phyloP scores from a whole-genome alignment of 2,113 vertebrate genomes.

The Spea bombifrons region DNA sequence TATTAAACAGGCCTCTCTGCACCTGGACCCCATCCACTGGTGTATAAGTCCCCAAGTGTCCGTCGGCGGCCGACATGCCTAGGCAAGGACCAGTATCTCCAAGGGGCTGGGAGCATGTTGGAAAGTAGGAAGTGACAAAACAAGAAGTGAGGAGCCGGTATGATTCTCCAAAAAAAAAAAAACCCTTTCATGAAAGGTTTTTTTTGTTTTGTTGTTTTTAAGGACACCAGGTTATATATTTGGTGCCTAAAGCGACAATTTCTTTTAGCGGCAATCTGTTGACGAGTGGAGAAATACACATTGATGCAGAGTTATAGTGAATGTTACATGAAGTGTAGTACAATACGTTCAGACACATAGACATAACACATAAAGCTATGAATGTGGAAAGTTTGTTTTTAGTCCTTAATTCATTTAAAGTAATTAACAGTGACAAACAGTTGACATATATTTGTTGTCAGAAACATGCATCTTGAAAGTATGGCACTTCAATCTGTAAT shows the following conservation, averaged over 20 bases:
- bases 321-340: neutral
- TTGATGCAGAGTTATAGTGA: neutral
- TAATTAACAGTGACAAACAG: neutral
- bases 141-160: slow-evolving; percentile 63
- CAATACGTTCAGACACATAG: neutral
- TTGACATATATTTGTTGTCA: neutral
- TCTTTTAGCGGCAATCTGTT: too few species aligned
- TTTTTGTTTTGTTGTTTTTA: neutral
- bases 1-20: slow-evolving; percentile 67
- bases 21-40: slow-evolving; percentile 93
- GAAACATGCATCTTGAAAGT: neutral
- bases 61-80: slow-evolving; percentile 85
- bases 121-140: slow-evolving; percentile 73
- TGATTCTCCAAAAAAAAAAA: slow-evolving; percentile 7
- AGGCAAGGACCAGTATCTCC: slow-evolving; percentile 95
- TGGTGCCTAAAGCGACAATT: too few species aligned
- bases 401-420: neutral
- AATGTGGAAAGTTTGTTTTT: neutral
- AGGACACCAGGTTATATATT: slow-evolving; percentile 1
- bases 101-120: slow-evolving; percentile 80
- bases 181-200: neutral
- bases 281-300: neutral
- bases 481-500: too few species aligned
- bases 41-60: slow-evolving; percentile 95
- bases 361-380: slow-evolving; percentile 18